Evolutionary conservation across 2,113 vertebrate genomes (phyloP).

Genomic region (Dipodomys stephensi): DNA sequence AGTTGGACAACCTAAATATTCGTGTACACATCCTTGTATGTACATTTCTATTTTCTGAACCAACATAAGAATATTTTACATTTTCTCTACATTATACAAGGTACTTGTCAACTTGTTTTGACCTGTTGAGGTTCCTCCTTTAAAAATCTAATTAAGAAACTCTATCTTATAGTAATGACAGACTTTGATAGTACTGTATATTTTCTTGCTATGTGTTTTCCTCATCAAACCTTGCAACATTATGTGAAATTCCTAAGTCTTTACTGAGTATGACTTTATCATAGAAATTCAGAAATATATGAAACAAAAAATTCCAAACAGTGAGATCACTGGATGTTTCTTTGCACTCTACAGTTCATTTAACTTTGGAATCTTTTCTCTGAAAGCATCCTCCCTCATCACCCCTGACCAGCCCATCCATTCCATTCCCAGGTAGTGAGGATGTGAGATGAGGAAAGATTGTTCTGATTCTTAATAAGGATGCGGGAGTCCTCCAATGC

Average conservation of each 20-base stretch:
- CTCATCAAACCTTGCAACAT: not conserved
- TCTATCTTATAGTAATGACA: not conserved
- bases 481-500: not conserved
- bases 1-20: not conserved
- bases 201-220: slow-evolving; percentile 28
- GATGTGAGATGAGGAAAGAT: not conserved
- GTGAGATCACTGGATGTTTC: not conserved
- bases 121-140: not conserved
- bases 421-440: not conserved
- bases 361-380: slow-evolving; percentile 21
- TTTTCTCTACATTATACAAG: not conserved
- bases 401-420: not conserved
- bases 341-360: slow-evolving; percentile 1
- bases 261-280: not conserved
- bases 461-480: not conserved
- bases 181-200: not conserved
- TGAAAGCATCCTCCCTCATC: not conserved
- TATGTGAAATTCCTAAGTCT: slow-evolving; percentile 21
- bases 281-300: not conserved
- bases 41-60: not conserved
- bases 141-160: slow-evolving; percentile 30
- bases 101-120: too few relatives aligned
- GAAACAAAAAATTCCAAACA: not conserved
- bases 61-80: not conserved
- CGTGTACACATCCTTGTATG: not conserved